Evolutionary conservation across 2,888 invertebrate species (phyloP), one percentile per base, ranked within the genome.

Genomic region (Andricus quercusramuli): DNA sequence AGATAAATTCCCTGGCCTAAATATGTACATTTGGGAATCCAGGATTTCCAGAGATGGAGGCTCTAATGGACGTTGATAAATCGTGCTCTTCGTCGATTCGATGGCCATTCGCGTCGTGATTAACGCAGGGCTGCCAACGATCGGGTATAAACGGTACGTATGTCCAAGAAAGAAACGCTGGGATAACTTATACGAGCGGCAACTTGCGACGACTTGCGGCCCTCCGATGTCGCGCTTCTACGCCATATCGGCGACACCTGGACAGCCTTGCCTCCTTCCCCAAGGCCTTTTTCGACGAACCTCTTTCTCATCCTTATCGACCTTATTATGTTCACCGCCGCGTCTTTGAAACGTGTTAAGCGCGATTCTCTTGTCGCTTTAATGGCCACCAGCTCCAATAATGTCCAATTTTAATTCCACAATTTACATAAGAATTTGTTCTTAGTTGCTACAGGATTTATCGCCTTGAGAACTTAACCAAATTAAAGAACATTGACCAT

Each of bases 61-160:
- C 85, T 87, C 88, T 90, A 90, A 90, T 90, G 88, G 90, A 90
- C 90, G 85, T 90, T 91, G 91, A 91, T 91, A 88, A 89, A 90
- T 90, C 89, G 90, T 84, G 86, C 86, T 87, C 83, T 88, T 83
- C 81, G 56, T 81, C 81, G 82, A 77, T 82, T 83, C 84, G 85
- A 84, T 83, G 86, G 84, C 83, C 85, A 83, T 87, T 85, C 88
- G 83, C 85, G 82, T 84, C 86, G 89, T 90, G 89, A 90, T 89
- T 90, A 90, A 90, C 90, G 89, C 90, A 87, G 82, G 76, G 81
- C 86, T 87, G 88, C 86, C 87, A 83, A 82, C 80, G 79, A 79
- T 80, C 82, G 83, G 78, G 81, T 83, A 70, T 70, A 70, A 70
- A 70, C 47, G 47, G 51, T 70, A 70, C 70, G 81, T 78, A 83